Base-by-base conservation (phyloP, 1,140 invertebrate species). In the Achroia grisella region DNA sequence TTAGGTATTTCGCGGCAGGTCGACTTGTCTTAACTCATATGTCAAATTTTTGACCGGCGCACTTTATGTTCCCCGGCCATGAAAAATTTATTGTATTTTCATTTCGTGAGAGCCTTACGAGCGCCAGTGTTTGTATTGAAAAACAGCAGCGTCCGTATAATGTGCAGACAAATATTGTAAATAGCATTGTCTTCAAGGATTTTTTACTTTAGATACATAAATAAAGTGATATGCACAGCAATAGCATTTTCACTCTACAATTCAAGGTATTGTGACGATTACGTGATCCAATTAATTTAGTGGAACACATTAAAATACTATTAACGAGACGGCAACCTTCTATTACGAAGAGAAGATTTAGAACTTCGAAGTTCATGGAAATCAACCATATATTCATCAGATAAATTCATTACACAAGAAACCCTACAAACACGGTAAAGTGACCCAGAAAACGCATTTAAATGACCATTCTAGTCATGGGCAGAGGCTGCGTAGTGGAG, bases 1-100 rank as follows among this genome's bases (percentile, higher is more conserved):
- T 77, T 73, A 65, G 65, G 59, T 45, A 32, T 57, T 66, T 44
- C 45, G 59, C 61, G 43, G 50, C 62, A 54, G 52, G 52, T 53
- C 52, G 52, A 39, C 32, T 10, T 29, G 31, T 23, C 41, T 43
- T 10, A 33, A 43, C 42, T 44, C 33, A 30, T 44, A 29, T 23
- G 17, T 15, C 29, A 8, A 41, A 13, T 41, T 48, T 51, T 44
- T 44, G 48, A 44, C 2, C 40, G 42, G 44, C 44, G 48, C 45
- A 44, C 27, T 44, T 51, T 48, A 51, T 34, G 52, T 50, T 35
- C 12, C 6, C 17, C 5, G n/a, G 46, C 39, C 23, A 39, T 32
- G 41, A 11, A 48, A 46, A 48, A 55, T 59, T 59, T 59, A 59
- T 55, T 44, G 31, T 10, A 44, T 35, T 44, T 23, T 14, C 5